Base-by-base conservation (phyloP, 2,797 vertebrate genomes). In the Platalea minor region DNA sequence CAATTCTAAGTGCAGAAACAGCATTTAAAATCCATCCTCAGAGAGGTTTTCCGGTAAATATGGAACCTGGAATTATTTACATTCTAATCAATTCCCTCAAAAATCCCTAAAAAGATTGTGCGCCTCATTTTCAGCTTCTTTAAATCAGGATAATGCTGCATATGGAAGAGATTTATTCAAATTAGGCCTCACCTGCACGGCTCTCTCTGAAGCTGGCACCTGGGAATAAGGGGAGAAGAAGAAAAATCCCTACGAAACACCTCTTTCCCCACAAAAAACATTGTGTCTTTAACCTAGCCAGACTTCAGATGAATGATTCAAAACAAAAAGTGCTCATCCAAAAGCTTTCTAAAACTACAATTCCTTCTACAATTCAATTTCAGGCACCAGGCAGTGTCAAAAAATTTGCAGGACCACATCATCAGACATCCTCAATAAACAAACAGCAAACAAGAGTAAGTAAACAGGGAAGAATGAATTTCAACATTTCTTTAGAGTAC, bases 301-400 rank as follows among this genome's bases (percentile, higher is more conserved):
- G 74, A 84, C 43, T 88, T 84, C 24, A 91, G 45, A 74, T 90
- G 24, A 94, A 94, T 90, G 88, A 95, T 93, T 89, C 45, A 81
- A 84, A 90, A 56, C 11, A 16, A 23, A 19, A 91, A 69, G 16
- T 15, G 7, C 29, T 78, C 45, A 86, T 11, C 9, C 21, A 65
- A 85, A 65, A 88, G 31, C 45, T 54, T 88, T 65, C 21, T 48
- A 1, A 45, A 61, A 17, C 70, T 63, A n/a, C 26, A 67, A 46
- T 50, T 64, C 25, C 41, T 77, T 57, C 63, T 68, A 75, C 18
- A 76, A 75, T 63, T 75, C 25, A 43, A 33, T 26, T 59, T 57
- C 43, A 70, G 33, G 23, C 43, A 79, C 23, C 28, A 74, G 35
- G 28, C 23, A 78, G 37, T 3, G 6, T 41, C 9, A 77, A 77